A percentile compares a stretch with the other conserved stretches of the same genome.
Conservation (phyloP, 2,888 invertebrate species). For the Ligdia adustata region DNA sequence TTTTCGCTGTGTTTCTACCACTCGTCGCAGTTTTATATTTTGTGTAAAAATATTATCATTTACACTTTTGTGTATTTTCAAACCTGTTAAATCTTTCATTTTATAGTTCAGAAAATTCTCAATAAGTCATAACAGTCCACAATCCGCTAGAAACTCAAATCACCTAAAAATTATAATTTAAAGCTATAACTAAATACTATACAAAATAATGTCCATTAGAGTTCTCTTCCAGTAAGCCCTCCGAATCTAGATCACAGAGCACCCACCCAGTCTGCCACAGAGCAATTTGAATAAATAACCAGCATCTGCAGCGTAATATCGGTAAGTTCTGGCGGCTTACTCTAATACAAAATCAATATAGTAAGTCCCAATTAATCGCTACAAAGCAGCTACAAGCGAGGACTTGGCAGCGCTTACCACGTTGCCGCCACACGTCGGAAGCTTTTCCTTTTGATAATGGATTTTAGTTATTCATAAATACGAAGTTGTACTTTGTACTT, state of each 20-base stretch:
- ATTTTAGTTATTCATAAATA: constrained; percentile 53
- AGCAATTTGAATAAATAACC: constrained; percentile 59
- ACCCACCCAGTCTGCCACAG: constrained; percentile 2
- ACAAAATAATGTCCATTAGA: background rate
- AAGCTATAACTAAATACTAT: too few species aligned
- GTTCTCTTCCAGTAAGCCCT: background rate
- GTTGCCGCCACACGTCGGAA: constrained; percentile 40
- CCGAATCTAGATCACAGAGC: constrained; percentile 16
- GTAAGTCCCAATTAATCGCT: constrained; percentile 74
- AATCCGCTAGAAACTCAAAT: too few species aligned
- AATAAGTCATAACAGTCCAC: too few species aligned
- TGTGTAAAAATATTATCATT: too few species aligned
- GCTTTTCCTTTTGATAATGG: constrained; percentile 47
- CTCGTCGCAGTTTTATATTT: constrained; percentile 22
- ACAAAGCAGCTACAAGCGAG: constrained; percentile 55
- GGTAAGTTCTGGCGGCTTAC: constrained; percentile 63
- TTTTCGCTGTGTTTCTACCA: constrained; percentile 24
- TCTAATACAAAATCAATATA: constrained; percentile 79
- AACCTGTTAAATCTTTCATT: too few species aligned
- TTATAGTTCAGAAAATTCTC: too few species aligned
- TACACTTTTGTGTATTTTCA: too few species aligned
- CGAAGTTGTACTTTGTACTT: constrained; percentile 1
- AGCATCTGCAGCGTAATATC: constrained; percentile 60
- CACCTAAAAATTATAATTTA: too few species aligned
- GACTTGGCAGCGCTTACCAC: constrained; percentile 46